Percentiles rank a stretch among this genome's conserved stretches.
phyloP scores from a whole-genome alignment of 2,888 invertebrate genomes.

The Andrena marginata region DNA sequence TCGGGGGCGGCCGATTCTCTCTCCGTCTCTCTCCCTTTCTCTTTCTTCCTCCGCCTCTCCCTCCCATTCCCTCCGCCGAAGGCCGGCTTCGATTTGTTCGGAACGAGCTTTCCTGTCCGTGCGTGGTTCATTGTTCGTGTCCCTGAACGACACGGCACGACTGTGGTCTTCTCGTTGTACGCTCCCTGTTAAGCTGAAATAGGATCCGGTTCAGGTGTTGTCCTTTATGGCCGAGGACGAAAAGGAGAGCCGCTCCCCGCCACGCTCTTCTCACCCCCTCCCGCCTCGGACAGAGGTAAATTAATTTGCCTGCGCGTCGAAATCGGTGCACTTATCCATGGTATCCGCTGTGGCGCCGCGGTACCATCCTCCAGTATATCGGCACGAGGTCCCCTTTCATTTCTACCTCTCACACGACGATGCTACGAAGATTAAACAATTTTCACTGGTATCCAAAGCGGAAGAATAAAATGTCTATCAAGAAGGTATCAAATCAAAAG shows the following conservation, averaged over 20 bases:
- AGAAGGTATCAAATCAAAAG: neutral
- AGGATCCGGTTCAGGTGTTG: constrained; percentile 67
- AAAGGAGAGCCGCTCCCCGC: constrained; percentile 35
- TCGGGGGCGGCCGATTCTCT: constrained; percentile 70
- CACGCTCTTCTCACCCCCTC: constrained; percentile 3
- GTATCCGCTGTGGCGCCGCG: neutral
- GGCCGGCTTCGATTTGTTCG: constrained; percentile 66
- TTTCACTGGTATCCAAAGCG: neutral
- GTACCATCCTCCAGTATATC: neutral
- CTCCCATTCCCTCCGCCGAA: constrained; percentile 33
- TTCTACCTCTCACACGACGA: neutral
- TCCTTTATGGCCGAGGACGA: constrained; percentile 55
- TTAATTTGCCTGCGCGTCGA: constrained; percentile 49
- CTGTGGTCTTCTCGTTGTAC: constrained; percentile 63
- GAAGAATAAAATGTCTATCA: neutral
- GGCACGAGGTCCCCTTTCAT: neutral
- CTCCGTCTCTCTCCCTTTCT: constrained; percentile 28
- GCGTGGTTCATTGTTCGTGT: constrained; percentile 70
- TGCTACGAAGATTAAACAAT: neutral
- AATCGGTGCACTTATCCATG: constrained; percentile 50
- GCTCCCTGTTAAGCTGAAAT: constrained; percentile 64
- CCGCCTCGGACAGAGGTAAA: constrained; percentile 12
- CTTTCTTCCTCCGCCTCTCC: neutral
- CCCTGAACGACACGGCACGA: constrained; percentile 67
- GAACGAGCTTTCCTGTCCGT: constrained; percentile 62